Base-by-base conservation (phyloP, 1,140 invertebrate genomes). In the Galleria mellonella region DNA sequence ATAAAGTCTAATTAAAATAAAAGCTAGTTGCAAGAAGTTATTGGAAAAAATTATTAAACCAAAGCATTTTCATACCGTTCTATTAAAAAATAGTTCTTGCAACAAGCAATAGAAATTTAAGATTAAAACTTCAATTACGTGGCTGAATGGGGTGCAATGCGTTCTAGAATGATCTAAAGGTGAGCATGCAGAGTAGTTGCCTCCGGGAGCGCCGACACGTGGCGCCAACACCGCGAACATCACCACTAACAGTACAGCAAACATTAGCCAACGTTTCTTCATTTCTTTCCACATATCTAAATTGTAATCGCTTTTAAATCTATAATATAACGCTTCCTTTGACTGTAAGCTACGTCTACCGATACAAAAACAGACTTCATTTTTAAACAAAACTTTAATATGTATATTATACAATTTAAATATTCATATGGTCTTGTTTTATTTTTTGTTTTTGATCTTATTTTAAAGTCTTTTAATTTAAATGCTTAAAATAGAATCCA, bases 151-250 rank as follows among this genome's bases (percentile, higher is more conserved):
- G 46, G 73, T 83, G 78, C 78, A 72, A 78, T 72, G 72, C 62
- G 39, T 62, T 74, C 70, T 78, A 77, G 56, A 46, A 66, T 64
- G 60, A 71, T 64, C 62, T 68, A 72, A 61, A 54, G 62, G 47
- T 69, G 63, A 75, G 43, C 78, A 83, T 81, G 76, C 79, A 61
- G 17, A 23, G 55, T 78, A 72, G 62, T 81, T 83, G 76, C 79
- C 79, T 83, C 79, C 79, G 32, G 56, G 55, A 42, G 72, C 74
- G 32, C 79, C 79, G 9, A 72, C 33, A 5, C 50, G 59, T 7
- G 79, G 74, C 32, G 62, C 51, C 14, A 78, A 11, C 5, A 78
- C 74, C 2, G 79, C 76, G 6, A 66, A 33, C 0, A 62, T 51
- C 23, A 75, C 59, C 0, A 65, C 51, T 0, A 44, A 29, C 6